Base-by-base conservation (phyloP, 2,797 vertebrate genomes). In the Linurgus olivaceus region DNA sequence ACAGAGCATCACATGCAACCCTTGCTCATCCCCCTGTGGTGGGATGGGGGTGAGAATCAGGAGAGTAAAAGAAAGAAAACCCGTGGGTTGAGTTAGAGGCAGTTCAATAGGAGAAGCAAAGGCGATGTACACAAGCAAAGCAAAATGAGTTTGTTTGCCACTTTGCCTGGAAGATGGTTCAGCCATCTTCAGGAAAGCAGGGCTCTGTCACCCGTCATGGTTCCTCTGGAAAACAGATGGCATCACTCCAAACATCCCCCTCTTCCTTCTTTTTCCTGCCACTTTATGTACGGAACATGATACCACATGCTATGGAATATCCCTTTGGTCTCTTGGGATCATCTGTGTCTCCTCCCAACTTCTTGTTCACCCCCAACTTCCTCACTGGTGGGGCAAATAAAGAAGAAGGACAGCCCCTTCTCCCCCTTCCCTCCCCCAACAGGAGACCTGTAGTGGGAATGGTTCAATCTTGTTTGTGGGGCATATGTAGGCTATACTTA, bases 141-240 rank as follows among this genome's bases (percentile, higher is more conserved):
- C 25, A 35, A 66, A 82, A 48, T 1, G 12, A 83, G 13, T 44
- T 77, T 16, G 18, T 38, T 86, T 42, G 28, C 72, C 25, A 14
- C 24, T 55, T 71, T 4, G 6, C n/a, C 18, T 24, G n/a, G n/a
- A n/a, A n/a, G n/a, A n/a, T n/a, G n/a, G 24, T 55, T 87, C 35
- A 66, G n/a, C 40, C 29, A 14, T 66, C 42, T 66, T 48, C 44
- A 40, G 78, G 59, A 45, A 61, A 61, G 47, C n/a, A 28, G 28
- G 33, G 23, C 42, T 77, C 66, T 0, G 0, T 57, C 29, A 45
- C 29, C 12, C 4, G 1, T 66, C 28, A 9, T 0, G 0, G 17
- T 77, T 45, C 31, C 37, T 31, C 66, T 66, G 47, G 24, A 72
- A 38, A 42, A 61, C 31, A 71, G 26, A 38, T 2, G 2, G 25